A percentile compares a stretch with the other conserved stretches of the same genome.
Evolutionary conservation across 2,797 vertebrate genomes (phyloP).

Genomic region (Podargus strigoides): DNA sequence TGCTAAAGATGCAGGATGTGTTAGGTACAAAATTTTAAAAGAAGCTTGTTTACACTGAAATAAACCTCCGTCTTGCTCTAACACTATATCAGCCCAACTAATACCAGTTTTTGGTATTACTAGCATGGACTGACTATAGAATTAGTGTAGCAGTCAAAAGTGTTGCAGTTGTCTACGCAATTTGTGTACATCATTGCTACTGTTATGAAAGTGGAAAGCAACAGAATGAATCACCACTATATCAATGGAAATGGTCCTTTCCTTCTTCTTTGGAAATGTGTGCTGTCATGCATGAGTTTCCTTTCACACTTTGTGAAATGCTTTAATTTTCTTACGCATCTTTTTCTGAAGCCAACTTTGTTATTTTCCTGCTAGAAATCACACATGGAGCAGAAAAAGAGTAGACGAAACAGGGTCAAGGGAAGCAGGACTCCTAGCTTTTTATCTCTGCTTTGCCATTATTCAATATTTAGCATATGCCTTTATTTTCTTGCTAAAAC

Average conservation of each 20-base stretch:
- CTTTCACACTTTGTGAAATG: not conserved
- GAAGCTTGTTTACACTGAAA: not conserved
- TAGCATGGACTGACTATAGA: not conserved
- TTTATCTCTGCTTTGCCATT: not conserved
- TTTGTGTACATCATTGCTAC: not conserved
- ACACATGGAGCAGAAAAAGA: not conserved
- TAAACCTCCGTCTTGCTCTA: not conserved
- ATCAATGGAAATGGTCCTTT: not conserved
- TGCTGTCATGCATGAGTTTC: not conserved
- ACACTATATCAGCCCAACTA: not conserved
- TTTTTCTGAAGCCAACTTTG: not conserved
- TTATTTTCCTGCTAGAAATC: not conserved
- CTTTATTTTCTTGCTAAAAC: not conserved
- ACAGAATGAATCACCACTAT: not conserved
- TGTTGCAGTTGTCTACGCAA: not conserved
- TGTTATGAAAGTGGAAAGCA: not conserved
- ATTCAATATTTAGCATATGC: not conserved
- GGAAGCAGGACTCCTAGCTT: not conserved
- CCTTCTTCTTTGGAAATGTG: not conserved
- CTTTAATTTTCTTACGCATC: not conserved
- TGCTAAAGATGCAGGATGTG: not conserved
- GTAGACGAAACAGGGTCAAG: not conserved
- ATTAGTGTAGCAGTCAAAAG: not conserved
- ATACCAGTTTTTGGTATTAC: not conserved
- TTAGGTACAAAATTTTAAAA: not conserved